phyloP scores from a whole-genome alignment of 2,113 vertebrate genomes.

The Gopherus evgoodei region DNA sequence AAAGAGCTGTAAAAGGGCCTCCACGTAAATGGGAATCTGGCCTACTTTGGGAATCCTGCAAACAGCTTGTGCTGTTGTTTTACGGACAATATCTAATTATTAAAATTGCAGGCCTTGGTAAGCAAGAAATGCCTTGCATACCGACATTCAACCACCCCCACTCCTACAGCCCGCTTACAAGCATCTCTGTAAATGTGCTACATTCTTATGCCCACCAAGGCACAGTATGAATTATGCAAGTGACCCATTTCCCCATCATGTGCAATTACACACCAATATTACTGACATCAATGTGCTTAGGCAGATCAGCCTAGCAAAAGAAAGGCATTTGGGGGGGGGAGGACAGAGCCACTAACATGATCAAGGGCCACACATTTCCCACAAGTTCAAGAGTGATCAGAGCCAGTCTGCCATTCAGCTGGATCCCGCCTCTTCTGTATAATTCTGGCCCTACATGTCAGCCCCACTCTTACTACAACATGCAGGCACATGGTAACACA shows the following conservation, averaged over 20 bases:
- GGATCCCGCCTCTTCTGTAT: background rate
- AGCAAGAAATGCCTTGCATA: rapidly evolving
- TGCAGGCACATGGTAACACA: background rate
- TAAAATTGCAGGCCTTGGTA: background rate
- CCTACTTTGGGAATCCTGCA: background rate
- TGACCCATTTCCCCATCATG: background rate
- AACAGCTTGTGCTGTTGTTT: background rate
- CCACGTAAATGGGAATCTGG: rapidly evolving
- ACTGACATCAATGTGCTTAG: background rate
- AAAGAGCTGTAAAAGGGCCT: rapidly evolving
- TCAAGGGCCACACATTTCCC: background rate
- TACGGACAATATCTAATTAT: background rate
- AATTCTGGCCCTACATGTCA: background rate
- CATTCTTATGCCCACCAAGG: background rate
- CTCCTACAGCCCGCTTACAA: background rate
- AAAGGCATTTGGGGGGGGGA: background rate
- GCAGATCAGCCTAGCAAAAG: background rate
- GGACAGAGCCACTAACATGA: background rate
- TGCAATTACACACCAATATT: background rate
- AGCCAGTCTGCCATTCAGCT: background rate
- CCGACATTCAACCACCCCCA: background rate
- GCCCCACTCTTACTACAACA: background rate
- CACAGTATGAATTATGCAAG: background rate
- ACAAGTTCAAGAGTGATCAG: background rate
- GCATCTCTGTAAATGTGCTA: background rate